phyloP scores from a whole-genome alignment of 2,113 vertebrate genomes.

The Numida meleagris region DNA sequence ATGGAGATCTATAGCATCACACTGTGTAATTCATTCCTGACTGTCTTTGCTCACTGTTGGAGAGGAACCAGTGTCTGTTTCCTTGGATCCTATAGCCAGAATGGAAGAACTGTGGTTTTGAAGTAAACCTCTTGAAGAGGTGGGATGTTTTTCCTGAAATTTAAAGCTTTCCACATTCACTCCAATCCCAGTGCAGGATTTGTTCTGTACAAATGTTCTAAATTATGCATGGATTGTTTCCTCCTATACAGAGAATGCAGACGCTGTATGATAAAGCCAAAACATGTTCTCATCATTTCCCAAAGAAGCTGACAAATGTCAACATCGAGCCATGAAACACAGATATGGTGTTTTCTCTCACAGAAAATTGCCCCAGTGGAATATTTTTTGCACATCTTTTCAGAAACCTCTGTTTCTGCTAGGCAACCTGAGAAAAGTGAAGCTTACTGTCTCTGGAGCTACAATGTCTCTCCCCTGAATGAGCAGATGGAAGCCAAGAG shows the following conservation, averaged over 20 bases:
- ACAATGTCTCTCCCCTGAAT: neutral
- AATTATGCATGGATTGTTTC: neutral
- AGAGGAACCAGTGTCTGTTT: neutral
- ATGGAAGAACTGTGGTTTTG: neutral
- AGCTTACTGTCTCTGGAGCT: neutral
- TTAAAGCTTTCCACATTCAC: neutral
- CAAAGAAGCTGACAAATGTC: neutral
- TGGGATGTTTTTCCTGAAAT: neutral
- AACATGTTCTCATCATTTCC: neutral
- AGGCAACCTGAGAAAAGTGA: neutral
- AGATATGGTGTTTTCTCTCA: neutral
- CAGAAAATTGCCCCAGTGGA: neutral
- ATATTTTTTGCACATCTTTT: neutral
- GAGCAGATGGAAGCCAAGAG: neutral
- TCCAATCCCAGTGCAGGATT: neutral
- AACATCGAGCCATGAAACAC: neutral
- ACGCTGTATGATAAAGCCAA: neutral
- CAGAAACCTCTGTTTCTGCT: neutral
- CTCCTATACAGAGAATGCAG: neutral
- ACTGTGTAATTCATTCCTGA: rapidly evolving
- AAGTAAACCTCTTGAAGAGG: neutral
- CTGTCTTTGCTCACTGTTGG: neutral
- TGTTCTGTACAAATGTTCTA: neutral
- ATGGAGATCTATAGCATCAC: neutral
- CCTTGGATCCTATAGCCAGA: neutral